phyloP scores from a whole-genome alignment of 2,113 vertebrate genomes.

The Heterotilapia buettikoferi region DNA sequence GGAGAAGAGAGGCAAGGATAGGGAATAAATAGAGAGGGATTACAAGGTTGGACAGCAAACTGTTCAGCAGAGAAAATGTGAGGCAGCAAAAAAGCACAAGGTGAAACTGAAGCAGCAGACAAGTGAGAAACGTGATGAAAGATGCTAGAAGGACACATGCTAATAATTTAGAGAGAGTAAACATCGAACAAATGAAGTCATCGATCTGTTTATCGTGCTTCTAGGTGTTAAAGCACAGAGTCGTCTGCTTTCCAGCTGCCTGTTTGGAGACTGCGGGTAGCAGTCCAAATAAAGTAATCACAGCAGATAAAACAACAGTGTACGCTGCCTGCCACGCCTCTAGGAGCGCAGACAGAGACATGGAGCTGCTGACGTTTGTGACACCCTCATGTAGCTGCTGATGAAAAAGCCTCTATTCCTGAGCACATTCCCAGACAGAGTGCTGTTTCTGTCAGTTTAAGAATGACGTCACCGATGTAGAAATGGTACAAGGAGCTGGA shows the following conservation, averaged over 20 bases:
- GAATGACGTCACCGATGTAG: neutral
- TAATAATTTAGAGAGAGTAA: neutral
- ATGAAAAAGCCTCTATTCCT: conserved; percentile 28
- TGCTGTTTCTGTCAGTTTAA: neutral
- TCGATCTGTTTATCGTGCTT: neutral
- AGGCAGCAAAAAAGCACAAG: neutral
- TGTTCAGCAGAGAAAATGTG: neutral
- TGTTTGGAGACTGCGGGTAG: neutral
- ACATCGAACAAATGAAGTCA: neutral
- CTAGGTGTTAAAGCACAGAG: neutral
- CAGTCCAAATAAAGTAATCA: conserved; percentile 2
- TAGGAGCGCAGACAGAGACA: neutral
- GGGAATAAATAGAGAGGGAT: neutral
- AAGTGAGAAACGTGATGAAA: neutral
- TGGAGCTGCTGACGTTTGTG: conserved; percentile 24
- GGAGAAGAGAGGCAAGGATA: neutral
- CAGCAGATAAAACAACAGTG: neutral
- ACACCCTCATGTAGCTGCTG: conserved; percentile 1
- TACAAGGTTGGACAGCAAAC: neutral
- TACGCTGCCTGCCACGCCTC: neutral
- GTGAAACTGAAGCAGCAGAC: neutral
- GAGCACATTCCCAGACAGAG: neutral
- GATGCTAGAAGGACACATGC: neutral
- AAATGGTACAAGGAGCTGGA: neutral
- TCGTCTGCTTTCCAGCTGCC: neutral